Percentiles rank a stretch among this genome's conserved stretches.
Evolutionary conservation across 1,140 invertebrate genomes (phyloP).

Genomic region (Solenopsis invicta): DNA sequence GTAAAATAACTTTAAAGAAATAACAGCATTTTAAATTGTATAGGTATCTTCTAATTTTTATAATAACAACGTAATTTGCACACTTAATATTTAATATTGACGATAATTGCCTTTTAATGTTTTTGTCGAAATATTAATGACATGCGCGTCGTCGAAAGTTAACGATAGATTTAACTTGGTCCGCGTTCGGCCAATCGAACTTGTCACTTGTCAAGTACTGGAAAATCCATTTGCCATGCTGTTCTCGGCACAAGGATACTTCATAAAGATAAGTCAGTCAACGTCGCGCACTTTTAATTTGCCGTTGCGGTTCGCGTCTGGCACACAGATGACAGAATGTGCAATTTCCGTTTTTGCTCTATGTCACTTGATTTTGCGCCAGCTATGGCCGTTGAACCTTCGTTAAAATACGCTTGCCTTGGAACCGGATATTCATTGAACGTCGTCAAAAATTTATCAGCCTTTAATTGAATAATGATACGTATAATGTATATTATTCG

Average conservation of each 20-base stretch:
- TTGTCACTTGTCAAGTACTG: slow-evolving; percentile 35
- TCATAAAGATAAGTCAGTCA: slow-evolving; percentile 43
- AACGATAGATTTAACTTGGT: slow-evolving; percentile 34
- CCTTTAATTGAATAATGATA: not conserved
- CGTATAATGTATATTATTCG: not conserved
- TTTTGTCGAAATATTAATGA: slow-evolving; percentile 15
- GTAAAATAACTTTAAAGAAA: not conserved
- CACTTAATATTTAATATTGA: not conserved
- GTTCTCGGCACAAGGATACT: not conserved
- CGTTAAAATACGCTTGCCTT: slow-evolving; percentile 34
- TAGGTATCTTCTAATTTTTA: not conserved
- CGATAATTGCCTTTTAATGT: slow-evolving; percentile 15
- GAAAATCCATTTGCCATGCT: slow-evolving; percentile 47
- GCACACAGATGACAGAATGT: slow-evolving; percentile 53
- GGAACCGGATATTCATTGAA: not conserved
- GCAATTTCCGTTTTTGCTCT: slow-evolving; percentile 32
- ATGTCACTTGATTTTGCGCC: slow-evolving; percentile 41
- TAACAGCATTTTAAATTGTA: not conserved
- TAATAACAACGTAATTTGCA: not conserved
- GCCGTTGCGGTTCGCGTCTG: slow-evolving; percentile 26
- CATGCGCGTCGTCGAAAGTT: not conserved
- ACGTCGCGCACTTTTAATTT: slow-evolving; percentile 42
- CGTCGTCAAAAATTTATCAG: slow-evolving; percentile 31
- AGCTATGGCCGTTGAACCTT: slow-evolving; percentile 55
- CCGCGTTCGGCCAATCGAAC: slow-evolving; percentile 6